These are phyloP conservation scores for Acrocyrtus sp. DNA, from an alignment of 2,888 invertebrate genomes.

Conservation along the genomic window DNA sequence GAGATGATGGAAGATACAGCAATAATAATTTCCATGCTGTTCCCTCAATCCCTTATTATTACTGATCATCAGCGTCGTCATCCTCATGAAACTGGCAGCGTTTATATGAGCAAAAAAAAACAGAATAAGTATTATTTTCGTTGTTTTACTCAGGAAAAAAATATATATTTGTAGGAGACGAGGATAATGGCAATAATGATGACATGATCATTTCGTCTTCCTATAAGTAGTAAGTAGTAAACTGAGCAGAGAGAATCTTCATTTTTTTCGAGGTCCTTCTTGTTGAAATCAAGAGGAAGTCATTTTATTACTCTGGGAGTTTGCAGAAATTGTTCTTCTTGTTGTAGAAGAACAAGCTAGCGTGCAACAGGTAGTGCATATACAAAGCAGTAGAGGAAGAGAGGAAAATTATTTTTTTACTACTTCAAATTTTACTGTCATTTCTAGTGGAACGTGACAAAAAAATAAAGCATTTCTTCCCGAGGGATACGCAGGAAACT, in stretches of 20 bases:
- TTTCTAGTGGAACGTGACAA: constrained; percentile 35
- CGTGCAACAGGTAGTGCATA: neutral
- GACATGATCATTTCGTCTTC: constrained; percentile 42
- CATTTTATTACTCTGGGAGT: no score
- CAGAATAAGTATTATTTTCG: constrained; percentile 1
- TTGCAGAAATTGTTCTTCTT: constrained; percentile 12
- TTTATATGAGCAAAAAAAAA: neutral
- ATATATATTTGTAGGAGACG: constrained; percentile 3
- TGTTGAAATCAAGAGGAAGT: constrained; percentile 40
- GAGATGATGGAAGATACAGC: no score
- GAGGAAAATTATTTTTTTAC: constrained; percentile 3
- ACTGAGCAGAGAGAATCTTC: constrained; percentile 23
- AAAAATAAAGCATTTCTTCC: no score
- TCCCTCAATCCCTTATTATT: constrained; percentile 21
- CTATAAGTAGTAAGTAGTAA: no score
- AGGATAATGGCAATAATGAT: constrained; percentile 16
- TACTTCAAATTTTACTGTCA: constrained; percentile 38
- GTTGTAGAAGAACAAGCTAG: constrained; percentile 13
- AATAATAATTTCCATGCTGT: no score
- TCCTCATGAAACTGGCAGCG: neutral
- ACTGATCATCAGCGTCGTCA: constrained; percentile 11
- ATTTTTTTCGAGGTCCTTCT: constrained; percentile 31
- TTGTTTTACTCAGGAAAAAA: constrained; percentile 22
- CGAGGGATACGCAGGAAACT: no score
- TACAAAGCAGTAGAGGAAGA: neutral